phyloP scores from a whole-genome alignment of 1,140 invertebrate species.

The Vanessa tameamea region DNA sequence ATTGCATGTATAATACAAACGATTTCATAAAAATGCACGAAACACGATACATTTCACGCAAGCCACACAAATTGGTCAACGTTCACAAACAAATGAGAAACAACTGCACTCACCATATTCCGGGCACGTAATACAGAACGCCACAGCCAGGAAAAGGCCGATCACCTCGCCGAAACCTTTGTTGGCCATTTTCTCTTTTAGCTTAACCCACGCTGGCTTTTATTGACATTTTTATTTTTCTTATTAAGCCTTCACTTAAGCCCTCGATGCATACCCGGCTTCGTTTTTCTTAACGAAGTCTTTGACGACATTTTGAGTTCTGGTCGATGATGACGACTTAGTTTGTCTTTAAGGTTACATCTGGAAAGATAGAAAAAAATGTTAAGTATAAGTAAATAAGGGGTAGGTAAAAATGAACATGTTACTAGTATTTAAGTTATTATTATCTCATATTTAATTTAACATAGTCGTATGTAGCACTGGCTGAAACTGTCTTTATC shows the following conservation, averaged over 20 bases:
- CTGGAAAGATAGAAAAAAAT: slow-evolving; percentile 56
- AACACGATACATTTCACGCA: slow-evolving; percentile 14
- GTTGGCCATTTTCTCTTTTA: slow-evolving; percentile 68
- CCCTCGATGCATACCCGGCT: slow-evolving; percentile 45
- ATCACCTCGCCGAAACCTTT: slow-evolving; percentile 69
- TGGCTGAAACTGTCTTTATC: too few species aligned
- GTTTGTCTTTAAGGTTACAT: slow-evolving; percentile 46
- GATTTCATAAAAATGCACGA: not conserved
- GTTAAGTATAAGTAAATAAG: too few species aligned
- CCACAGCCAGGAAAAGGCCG: slow-evolving; percentile 69
- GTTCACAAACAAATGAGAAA: slow-evolving; percentile 18
- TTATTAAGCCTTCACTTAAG: slow-evolving; percentile 57
- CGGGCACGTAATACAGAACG: slow-evolving; percentile 69
- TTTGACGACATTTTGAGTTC: slow-evolving; percentile 47
- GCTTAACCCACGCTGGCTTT: slow-evolving; percentile 71
- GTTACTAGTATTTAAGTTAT: too few species aligned
- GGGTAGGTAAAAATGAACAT: too few species aligned
- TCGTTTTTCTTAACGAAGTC: slow-evolving; percentile 35
- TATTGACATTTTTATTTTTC: slow-evolving; percentile 70
- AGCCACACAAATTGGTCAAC: slow-evolving; percentile 22
- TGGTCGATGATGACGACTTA: slow-evolving; percentile 16
- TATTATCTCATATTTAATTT: too few species aligned
- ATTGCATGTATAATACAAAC: not conserved
- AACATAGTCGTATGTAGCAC: too few species aligned
- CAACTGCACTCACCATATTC: slow-evolving; percentile 67